Evolutionary conservation across 2,888 invertebrate species (phyloP).

Genomic region (Epistrophe grossulariae): DNA sequence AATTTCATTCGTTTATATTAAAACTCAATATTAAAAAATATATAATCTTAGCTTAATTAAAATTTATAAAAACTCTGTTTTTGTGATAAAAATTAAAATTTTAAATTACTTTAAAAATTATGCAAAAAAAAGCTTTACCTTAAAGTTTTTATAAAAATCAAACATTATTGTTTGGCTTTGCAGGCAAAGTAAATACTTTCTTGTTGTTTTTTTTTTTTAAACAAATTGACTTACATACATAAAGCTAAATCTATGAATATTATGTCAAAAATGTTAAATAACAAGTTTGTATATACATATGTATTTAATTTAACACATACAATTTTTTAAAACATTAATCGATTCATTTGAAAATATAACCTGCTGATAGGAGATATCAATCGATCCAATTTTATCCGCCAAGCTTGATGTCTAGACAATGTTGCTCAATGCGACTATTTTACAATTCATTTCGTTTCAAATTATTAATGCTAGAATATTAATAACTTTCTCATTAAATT

Average conservation of each 20-base stretch:
- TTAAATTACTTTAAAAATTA: not conserved
- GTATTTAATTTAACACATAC: no score
- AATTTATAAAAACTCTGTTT: no score
- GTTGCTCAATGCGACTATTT: not conserved
- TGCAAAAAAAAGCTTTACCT: not conserved
- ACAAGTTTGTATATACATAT: no score
- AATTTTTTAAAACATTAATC: not conserved
- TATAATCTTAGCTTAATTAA: no score
- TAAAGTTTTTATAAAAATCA: not conserved
- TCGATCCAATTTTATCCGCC: no score
- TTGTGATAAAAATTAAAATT: not conserved
- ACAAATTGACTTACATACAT: not conserved
- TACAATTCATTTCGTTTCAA: not conserved
- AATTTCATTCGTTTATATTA: not conserved
- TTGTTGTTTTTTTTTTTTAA: not conserved
- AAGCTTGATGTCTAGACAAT: not conserved
- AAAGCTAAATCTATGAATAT: not conserved
- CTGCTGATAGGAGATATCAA: no score
- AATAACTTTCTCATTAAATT: not conserved
- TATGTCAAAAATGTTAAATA: not conserved
- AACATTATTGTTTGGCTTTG: not conserved
- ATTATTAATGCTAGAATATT: not conserved
- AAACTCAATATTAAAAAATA: not conserved
- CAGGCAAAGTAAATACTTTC: not conserved
- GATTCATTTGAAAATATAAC: not conserved